A percentile compares a stretch with the other conserved stretches of the same genome.
Conservation (phyloP, 2,888 invertebrate species). For the Rhagonycha lutea region DNA sequence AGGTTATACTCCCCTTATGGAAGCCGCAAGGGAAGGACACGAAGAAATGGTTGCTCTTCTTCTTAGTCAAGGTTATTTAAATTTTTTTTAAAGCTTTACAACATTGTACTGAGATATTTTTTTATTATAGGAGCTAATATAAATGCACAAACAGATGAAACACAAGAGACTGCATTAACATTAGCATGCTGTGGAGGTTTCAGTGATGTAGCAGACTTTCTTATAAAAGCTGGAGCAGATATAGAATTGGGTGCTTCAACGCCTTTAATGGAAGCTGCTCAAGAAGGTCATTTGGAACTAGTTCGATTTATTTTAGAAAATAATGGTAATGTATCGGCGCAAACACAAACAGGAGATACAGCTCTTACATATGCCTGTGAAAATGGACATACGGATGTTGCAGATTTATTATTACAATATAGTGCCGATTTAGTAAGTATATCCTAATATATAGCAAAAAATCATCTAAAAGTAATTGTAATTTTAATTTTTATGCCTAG, state of each 20-base stretch:
- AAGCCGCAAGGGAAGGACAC: constrained; percentile 97
- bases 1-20: constrained; percentile 99
- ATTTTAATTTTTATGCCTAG: not conserved
- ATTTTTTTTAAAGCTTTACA: not conserved
- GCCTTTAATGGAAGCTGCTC: constrained; percentile 97
- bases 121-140: constrained; percentile 77
- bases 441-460: not conserved
- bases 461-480: not conserved
- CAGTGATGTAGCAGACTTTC: constrained; percentile 91
- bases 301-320: constrained; percentile 85
- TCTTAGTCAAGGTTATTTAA: constrained; percentile 75
- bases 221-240: constrained; percentile 93
- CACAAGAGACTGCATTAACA: constrained; percentile 94
- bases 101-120: not conserved
- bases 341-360: constrained; percentile 87
- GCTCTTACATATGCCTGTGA: constrained; percentile 98
- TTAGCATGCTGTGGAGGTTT: constrained; percentile 95
- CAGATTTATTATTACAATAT: constrained; percentile 86
- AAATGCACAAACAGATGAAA: constrained; percentile 98
- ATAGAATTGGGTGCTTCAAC: constrained; percentile 94
- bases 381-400: constrained; percentile 98
- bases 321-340: constrained; percentile 89
- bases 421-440: constrained; percentile 78
- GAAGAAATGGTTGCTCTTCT: constrained; percentile 97
- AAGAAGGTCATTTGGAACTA: constrained; percentile 94